phyloP scores from a whole-genome alignment of 1,140 invertebrate genomes.

The Formica exsecta region DNA sequence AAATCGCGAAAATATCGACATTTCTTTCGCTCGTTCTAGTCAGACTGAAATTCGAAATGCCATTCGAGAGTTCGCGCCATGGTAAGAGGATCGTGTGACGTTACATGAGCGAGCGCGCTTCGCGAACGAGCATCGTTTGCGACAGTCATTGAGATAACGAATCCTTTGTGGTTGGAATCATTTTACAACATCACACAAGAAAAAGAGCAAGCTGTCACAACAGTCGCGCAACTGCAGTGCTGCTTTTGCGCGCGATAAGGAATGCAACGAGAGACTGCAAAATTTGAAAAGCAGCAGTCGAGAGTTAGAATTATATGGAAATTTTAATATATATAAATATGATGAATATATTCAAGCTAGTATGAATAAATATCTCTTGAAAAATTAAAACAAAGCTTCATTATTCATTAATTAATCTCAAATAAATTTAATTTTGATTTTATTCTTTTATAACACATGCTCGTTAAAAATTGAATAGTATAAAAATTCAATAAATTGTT shows the following conservation, averaged over 20 bases:
- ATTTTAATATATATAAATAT: background rate
- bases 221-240: background rate
- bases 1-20: slow-evolving; percentile 19
- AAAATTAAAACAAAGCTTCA: slow-evolving; percentile 3
- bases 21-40: background rate
- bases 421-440: slow-evolving; percentile 1
- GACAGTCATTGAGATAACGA: slow-evolving; percentile 53
- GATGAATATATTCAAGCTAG: background rate
- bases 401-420: background rate
- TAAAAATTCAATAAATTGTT: background rate
- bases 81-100: slow-evolving; percentile 30
- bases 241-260: slow-evolving; percentile 9
- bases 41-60: slow-evolving; percentile 24
- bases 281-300: slow-evolving; percentile 1
- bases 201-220: background rate
- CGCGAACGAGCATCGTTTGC: slow-evolving; percentile 44
- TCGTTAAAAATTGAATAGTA: background rate
- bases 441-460: background rate
- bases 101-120: slow-evolving; percentile 2
- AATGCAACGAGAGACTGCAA: background rate
- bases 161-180: slow-evolving; percentile 54
- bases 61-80: background rate
- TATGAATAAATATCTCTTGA: background rate
- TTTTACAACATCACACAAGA: slow-evolving; percentile 37
- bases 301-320: background rate